Base-by-base conservation (phyloP, 2,797 vertebrate genomes). In the Malurus leucopterus region DNA sequence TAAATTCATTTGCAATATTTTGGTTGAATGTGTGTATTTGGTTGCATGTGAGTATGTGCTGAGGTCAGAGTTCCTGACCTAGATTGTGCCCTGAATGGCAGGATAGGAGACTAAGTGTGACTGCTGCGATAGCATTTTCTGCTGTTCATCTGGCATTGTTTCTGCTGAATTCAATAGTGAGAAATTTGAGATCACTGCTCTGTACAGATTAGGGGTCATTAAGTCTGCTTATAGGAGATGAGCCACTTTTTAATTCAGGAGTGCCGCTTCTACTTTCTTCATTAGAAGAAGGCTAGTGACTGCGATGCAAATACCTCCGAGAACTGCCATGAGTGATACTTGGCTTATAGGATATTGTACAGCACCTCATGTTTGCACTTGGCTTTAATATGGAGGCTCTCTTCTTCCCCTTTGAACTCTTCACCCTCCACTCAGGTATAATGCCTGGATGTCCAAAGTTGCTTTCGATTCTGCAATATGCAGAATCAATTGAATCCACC, bases 11-110 rank as follows among this genome's bases (percentile, higher is more conserved):
- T 90, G 65, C 61, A 44, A 67, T 53, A 36, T 62, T 91, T 82
- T 86, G 49, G 69, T 69, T 71, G 67, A 80, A 58, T 51, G 19
- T 40, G 38, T 61, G 29, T 34, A 44, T 62, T 73, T 88, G 81
- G 40, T 47, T 80, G 79, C 43, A n/a, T 24, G n/a, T 32, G 38
- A 69, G 29, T 44, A 27, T 76, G 40, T 65, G 63, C 17, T 63
- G 55, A 92, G 84, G 86, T 88, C 90, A 94, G 70, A 44, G 59
- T 47, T 91, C 76, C 72, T 92, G 92, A 92, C 86, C 90, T 69
- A 82, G 54, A 90, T 17, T 86, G 75, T 55, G 57, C 76, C 61
- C 38, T 90, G 68, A 49, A 63, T 24, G 50, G 34, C 57, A 92
- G 84, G 64, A 38, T 74, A 74, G 65, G 40, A 68, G 50, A 85